Conservation (phyloP, 2,113 vertebrate genomes). For the Lamprologus lemairii region DNA sequence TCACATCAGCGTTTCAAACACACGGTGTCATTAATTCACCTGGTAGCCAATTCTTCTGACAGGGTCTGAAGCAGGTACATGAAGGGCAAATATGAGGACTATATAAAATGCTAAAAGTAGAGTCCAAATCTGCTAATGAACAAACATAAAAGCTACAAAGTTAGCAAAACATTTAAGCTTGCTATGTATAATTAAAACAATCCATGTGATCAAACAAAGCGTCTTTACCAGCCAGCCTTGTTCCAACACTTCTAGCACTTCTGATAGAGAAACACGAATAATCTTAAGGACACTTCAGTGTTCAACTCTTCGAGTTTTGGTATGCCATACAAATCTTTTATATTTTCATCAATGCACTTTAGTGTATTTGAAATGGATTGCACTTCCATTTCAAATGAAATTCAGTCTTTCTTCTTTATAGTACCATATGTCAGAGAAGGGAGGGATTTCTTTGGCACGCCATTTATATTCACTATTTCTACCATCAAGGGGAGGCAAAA, state of each 20-base stretch:
- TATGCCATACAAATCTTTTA: neutral
- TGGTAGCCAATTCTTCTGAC: neutral
- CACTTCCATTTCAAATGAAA: neutral
- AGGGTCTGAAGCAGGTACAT: neutral
- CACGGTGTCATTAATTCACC: neutral
- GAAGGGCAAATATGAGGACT: neutral
- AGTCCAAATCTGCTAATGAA: neutral
- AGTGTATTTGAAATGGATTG: neutral
- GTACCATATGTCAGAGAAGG: neutral
- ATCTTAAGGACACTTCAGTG: neutral
- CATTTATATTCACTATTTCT: neutral
- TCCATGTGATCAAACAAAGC: neutral
- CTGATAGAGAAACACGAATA: neutral
- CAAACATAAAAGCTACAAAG: neutral
- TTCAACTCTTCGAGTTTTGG: neutral
- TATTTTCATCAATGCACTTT: neutral
- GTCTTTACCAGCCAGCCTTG: neutral
- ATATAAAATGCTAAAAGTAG: neutral
- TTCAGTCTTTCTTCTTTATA: neutral
- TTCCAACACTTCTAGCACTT: neutral
- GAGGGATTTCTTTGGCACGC: neutral
- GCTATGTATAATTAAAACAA: neutral
- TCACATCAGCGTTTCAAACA: neutral
- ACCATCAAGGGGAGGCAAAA: conserved; percentile 4
- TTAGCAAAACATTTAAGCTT: neutral